Evolutionary conservation across 2,113 vertebrate genomes (phyloP), one percentile per base, ranked within the genome.

Genomic region (Heterotis niloticus): DNA sequence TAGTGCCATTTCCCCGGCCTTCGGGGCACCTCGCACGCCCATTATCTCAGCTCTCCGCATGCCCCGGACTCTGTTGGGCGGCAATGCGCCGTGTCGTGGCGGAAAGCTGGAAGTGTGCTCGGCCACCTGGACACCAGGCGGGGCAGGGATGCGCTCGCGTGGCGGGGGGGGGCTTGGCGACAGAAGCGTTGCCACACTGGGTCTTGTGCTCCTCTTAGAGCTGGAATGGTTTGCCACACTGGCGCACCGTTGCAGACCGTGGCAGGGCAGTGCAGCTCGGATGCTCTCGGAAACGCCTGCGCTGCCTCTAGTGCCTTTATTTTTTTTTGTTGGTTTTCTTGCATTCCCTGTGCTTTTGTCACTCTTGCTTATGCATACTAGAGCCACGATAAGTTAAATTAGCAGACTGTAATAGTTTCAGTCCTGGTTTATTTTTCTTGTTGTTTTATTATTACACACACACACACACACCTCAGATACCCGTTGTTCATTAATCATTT

Each of bases 401-500:
- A 70, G 28, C 26, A 14, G 51, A 70, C 17, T 70, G 26, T 20
- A 34, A 5, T 28, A 70, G 68, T 28, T 29, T 29, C 28, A 69
- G 28, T 29, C 26, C 0, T 52, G 29, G 17, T 20, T 18, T 57
- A 62, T 54, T 34, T 70, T 44, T 60, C 77, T 72, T 52, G 24
- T 59, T 44, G 10, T 4, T 62, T 62, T 4, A 62, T 62, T 23
- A 23, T 65, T 65, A 57, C n/a, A 28, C 20, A n/a, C 62, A 76
- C 70, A 68, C 17, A 76, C 76, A 80, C 81, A 52, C 76, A 77
- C 23, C 75, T 77, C 66, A 28, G 71, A 74, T 74, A n/a, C 71
- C 71, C 24, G 71, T 79, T 80, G 88, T 84, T 82, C 88, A 85
- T 92, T 92, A 92, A 92, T 92, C 92, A 92, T 92, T 92, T 92